Percentiles rank a stretch among this genome's conserved stretches.
Conservation (phyloP, 92 coral and sea anemone genomes). For the Phymanthus crucifer region DNA sequence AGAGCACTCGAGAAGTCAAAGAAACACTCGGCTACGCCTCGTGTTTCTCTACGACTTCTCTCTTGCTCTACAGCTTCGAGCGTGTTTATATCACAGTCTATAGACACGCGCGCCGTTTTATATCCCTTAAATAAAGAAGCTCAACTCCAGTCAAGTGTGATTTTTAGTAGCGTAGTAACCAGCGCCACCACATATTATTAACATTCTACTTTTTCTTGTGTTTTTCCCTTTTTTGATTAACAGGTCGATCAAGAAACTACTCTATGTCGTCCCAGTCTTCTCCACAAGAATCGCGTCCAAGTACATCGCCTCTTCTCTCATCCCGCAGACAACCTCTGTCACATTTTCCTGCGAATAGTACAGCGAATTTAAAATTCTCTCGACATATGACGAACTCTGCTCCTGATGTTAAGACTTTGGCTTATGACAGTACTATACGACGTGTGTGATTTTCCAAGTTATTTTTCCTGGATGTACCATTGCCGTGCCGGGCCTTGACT, state of each 20-base stretch:
- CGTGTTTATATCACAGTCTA: too few relatives aligned
- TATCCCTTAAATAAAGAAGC: too few relatives aligned
- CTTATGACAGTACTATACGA: conserved; percentile 10
- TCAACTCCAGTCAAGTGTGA: too few relatives aligned
- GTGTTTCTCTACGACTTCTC: too few relatives aligned
- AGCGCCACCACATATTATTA: too few relatives aligned
- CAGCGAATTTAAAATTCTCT: conserved; percentile 50
- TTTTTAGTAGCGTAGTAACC: too few relatives aligned
- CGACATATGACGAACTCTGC: conserved; percentile 68
- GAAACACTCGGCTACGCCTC: too few relatives aligned
- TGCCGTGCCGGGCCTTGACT: background rate
- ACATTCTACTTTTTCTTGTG: too few relatives aligned
- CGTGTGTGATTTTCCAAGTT: background rate
- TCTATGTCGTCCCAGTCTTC: background rate
- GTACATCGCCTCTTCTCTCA: conserved; percentile 33
- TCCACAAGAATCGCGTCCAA: conserved; percentile 20
- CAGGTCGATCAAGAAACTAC: background rate
- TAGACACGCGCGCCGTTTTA: too few relatives aligned
- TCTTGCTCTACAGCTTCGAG: too few relatives aligned
- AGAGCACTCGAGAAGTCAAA: too few relatives aligned
- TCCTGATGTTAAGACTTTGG: conserved; percentile 51
- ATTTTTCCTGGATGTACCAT: background rate
- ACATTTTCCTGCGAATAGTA: background rate
- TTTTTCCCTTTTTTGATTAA: background rate
- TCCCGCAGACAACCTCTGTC: background rate